Base-by-base conservation (phyloP, 2,113 vertebrate genomes). In the Pangasianodon gigas region DNA sequence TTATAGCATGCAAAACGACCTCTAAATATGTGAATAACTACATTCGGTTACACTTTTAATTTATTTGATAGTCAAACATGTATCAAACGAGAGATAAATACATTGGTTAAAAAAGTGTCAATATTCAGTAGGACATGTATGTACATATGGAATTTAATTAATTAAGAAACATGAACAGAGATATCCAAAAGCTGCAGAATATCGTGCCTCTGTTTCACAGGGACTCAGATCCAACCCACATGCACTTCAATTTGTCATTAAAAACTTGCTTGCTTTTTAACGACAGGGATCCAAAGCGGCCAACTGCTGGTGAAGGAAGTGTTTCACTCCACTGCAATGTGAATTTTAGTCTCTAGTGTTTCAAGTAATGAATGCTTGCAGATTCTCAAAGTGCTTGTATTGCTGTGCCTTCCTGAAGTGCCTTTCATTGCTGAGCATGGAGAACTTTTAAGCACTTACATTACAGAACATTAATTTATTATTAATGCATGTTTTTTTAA, bases 381-480 rank as follows among this genome's bases (percentile, higher is more conserved):
- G 29, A 82, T 32, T 32, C 51, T 54, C 11, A 51, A 51, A 29
- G 26, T 77, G 41, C 74, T n/a, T 52, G 26, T 52, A 51, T n/a
- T 51, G 41, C 69, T 41, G 37, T 62, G 58, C 14, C 24, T 29
- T 67, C 6, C 37, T 1, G 37, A 37, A 1, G 37, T 37, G 37
- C 37, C 37, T 37, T 37, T 37, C 37, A 37, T 1, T 51, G 48
- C 26, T n/a, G 46, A 80, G 48, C 46, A 82, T 32, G 2, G n/a
- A 82, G 48, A 81, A 82, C n/a, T 48, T 85, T 52, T 62, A 52
- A 13, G 26, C 26, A 21, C 44, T 79, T 87, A 19, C 41, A 80
- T 65, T 80, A 21, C 41, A 65, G 44, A 88, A 18, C 80, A 26
- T 48, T 79, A 1, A 79, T 87, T 87, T 79, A 87, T 62, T 87